Percentiles rank a stretch among this genome's conserved stretches.
These are phyloP conservation scores for Dolichoris vasculosae DNA, from an alignment of 1,140 invertebrate species.

Conservation along the genomic window DNA sequence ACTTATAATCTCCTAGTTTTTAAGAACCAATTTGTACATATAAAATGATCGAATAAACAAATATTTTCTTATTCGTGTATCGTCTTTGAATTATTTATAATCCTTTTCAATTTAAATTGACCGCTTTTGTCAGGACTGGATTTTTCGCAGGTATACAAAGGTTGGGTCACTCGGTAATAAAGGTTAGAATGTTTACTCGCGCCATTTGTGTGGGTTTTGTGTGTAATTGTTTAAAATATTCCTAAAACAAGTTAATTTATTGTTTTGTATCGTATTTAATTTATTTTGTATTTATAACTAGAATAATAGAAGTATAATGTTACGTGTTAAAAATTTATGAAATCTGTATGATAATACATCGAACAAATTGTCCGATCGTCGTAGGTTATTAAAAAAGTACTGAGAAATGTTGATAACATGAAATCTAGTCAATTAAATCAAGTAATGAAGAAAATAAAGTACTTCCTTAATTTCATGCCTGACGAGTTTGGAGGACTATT, in stretches of 20 bases:
- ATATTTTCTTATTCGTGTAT: not conserved
- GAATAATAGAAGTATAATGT: not conserved
- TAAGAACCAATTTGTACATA: slow-evolving; percentile 19
- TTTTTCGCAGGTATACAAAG: no score
- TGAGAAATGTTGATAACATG: slow-evolving; percentile 8
- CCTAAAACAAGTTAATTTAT: not conserved
- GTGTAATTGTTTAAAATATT: not conserved
- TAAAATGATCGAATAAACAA: slow-evolving; percentile 23
- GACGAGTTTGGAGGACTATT: not conserved
- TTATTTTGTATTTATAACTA: not conserved
- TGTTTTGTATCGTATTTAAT: not conserved
- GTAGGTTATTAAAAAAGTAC: not conserved
- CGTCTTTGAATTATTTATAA: not conserved
- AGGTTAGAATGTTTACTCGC: slow-evolving; percentile 27
- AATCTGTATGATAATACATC: not conserved
- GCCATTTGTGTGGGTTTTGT: not conserved
- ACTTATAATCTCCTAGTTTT: no score
- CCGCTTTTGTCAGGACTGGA: no score
- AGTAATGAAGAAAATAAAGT: slow-evolving; percentile 39
- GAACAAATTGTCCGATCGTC: not conserved
- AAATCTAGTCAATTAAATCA: not conserved
- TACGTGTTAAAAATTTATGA: not conserved
- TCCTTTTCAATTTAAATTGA: not conserved
- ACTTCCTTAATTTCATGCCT: not conserved
- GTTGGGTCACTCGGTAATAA: not conserved